These are phyloP conservation scores for Lerista edwardsae DNA, from an alignment of 2,797 vertebrate species.

Conservation along the genomic window DNA sequence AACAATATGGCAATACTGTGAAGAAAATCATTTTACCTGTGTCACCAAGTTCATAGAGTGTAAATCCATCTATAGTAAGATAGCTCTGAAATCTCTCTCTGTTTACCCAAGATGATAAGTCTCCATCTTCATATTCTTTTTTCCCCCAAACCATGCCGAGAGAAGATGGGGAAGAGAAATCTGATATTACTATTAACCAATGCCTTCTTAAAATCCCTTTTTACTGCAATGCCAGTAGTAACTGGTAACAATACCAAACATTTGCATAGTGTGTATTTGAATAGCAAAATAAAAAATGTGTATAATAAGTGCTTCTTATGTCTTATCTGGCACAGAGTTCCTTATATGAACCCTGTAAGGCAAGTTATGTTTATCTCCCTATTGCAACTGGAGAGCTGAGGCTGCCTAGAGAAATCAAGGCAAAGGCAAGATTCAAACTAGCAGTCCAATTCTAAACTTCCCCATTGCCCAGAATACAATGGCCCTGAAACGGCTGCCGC, in stretches of 20 bases:
- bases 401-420: too few species aligned
- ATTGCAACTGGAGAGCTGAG: too few species aligned
- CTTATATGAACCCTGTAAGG: too few species aligned
- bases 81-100: conserved; percentile 95
- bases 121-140: conserved; percentile 93
- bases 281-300: too few species aligned
- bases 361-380: too few species aligned
- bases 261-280: too few species aligned
- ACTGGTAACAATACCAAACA: background rate
- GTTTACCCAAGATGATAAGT: conserved; percentile 92
- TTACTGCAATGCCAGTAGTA: background rate
- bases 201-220: background rate
- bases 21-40: conserved; percentile 82
- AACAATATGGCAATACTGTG: background rate
- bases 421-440: too few species aligned
- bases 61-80: conserved; percentile 92
- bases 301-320: too few species aligned
- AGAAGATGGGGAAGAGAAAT: background rate
- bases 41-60: conserved; percentile 94
- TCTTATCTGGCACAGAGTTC: too few species aligned
- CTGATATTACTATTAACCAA: background rate
- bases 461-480: too few species aligned
- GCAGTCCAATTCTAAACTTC: too few species aligned
- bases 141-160: background rate
- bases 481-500: too few species aligned